Evolutionary conservation across 2,888 invertebrate genomes (phyloP), one percentile per base, ranked within the genome.

Genomic region (Homarus gammarus): DNA sequence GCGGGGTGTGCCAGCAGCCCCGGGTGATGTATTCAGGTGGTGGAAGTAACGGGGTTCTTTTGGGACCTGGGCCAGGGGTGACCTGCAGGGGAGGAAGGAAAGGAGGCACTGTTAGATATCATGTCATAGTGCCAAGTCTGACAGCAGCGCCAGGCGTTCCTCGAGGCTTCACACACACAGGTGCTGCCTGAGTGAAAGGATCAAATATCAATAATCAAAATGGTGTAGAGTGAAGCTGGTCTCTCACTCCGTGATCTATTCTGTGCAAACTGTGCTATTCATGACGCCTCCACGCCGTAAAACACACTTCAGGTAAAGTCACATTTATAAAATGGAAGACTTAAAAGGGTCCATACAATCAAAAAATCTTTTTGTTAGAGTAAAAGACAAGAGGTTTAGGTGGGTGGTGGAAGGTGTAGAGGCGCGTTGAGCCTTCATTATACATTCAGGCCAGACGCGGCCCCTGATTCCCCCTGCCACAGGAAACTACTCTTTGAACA

Each of bases 401-500:
- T 61, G 38, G 64, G 36, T 22, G 31, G 82, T 64, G 82, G 64
- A 75, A 15, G 56, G 84, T 49, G 40, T 73, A 33, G 84, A 70
- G 15, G 56, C 44, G 73, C 68, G 68, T 12, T 70, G 22, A 36
- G 70, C 70, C 36, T 70, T 86, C 86, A 86, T 86, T 86, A 86
- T 38, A 79, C 49, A 86, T 86, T 86, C 86, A 78, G 64, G 36
- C 78, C 86, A 86, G 77, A 70, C 86, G 44, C 68, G 49, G 86
- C 78, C 77, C 49, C 78, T 86, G 78, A 70, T 78, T 79, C 78
- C 78, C 70, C 86, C 75, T 83, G 40, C 84, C 84, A 84, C 84
- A 75, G 84, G 84, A 84, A 64, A 84, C 85, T 85, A 85, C 85
- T 85, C 77, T 78, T 85, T 85, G 85, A 84, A 56, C 84, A 84